Evolutionary conservation across 2,113 vertebrate species (phyloP), one percentile per base, ranked within the genome.

Genomic region (Empidonax traillii): DNA sequence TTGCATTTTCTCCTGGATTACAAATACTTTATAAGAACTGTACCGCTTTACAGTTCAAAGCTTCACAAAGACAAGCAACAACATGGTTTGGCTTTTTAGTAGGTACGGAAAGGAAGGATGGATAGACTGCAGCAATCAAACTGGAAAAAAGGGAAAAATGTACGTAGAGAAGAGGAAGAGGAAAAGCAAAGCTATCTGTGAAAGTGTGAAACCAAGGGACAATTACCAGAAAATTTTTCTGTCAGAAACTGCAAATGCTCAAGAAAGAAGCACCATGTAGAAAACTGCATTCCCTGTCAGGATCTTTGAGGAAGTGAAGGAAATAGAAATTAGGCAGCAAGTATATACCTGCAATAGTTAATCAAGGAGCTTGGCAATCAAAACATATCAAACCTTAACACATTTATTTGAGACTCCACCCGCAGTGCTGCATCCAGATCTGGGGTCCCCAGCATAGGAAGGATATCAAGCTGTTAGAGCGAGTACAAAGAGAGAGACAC

Each of bases 291-390:
- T 80, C 37, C 44, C 25, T 76, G 41, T 22, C 68, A 95, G 14
- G n/a, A 73, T 51, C 69, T 72, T 24, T 59, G 74, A 81, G 59
- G 25, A 74, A 75, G 23, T 28, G 19, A 81, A 83, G 84, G 55
- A 93, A 74, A 71, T 11, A 12, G 66, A 74, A 91, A 85, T 31
- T 6, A 63, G 35, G 47, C 33, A 95, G 69, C 58, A 91, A 75
- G 15, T 25, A 68, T 63, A 41, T 31, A 37, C 31, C 5, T 79
- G 66, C 90, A 87, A 87, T 20, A 78, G 52, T 85, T 85, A 59
- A 85, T 68, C 33, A 51, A 75, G 20, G 44, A 25, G 14, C 52
- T 4, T 12, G 58, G 17, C 27, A 58, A 90, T 66, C 27, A 73
- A 75, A 91, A 65, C 12, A 88, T 46, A 82, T 56, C 31, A 58